Conservation (phyloP, 1,140 invertebrate species). For the Akabosia matsudoensis region DNA sequence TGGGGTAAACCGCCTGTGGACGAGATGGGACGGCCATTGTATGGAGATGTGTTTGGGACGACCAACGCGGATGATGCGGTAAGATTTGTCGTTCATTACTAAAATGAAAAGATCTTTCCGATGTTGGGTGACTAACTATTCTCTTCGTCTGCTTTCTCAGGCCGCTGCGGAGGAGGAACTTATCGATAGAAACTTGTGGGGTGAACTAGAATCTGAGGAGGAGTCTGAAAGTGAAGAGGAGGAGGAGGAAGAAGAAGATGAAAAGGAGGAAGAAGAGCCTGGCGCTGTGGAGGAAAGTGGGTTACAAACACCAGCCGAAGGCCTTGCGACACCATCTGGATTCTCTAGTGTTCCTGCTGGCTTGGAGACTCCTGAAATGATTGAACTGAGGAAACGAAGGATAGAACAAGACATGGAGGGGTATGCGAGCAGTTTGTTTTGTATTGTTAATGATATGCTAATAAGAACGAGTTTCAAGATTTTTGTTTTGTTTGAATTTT, state of each 20-base stretch:
- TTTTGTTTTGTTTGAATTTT: constrained; percentile 44
- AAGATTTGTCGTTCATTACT: constrained; percentile 48
- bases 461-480: not conserved
- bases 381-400: constrained; percentile 94
- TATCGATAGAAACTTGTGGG: constrained; percentile 90
- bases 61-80: constrained; percentile 61
- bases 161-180: constrained; percentile 66
- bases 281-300: constrained; percentile 63
- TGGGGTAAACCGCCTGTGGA: constrained; percentile 99
- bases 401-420: constrained; percentile 97
- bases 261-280: constrained; percentile 60
- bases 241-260: constrained; percentile 72
- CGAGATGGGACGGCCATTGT: constrained; percentile 93
- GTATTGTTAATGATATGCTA: constrained; percentile 17
- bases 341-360: constrained; percentile 91
- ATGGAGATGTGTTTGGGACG: constrained; percentile 97
- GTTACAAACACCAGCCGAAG: constrained; percentile 76
- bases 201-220: constrained; percentile 92
- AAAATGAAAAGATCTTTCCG: too few relatives aligned
- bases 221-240: constrained; percentile 81
- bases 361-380: constrained; percentile 95
- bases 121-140: too few relatives aligned
- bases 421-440: constrained; percentile 53
- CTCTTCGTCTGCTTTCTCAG: constrained; percentile 22
- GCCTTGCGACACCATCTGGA: constrained; percentile 90